Evolutionary conservation across 2,113 vertebrate species (phyloP).

Genomic region (Tylochromis polylepis): DNA sequence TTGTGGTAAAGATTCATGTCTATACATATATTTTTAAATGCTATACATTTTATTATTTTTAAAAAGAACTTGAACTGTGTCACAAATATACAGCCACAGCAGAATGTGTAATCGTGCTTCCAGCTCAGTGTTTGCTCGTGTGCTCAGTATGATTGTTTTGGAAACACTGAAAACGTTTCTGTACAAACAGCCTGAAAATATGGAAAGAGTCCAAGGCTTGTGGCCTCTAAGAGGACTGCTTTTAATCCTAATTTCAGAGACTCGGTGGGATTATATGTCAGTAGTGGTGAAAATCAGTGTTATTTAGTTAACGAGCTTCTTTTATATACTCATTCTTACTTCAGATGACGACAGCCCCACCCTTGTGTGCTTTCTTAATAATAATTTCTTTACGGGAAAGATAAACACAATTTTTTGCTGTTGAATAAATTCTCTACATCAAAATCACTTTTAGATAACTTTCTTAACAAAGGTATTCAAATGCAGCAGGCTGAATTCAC

Average conservation of each 20-base stretch:
- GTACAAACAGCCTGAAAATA: background rate
- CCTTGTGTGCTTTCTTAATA: too few species aligned
- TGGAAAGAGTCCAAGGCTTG: background rate
- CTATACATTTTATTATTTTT: background rate
- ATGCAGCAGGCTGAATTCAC: too few species aligned
- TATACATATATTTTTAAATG: background rate
- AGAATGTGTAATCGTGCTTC: background rate
- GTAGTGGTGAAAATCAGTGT: too few species aligned
- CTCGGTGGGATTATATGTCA: background rate
- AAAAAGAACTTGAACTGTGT: background rate
- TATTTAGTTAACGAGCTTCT: too few species aligned
- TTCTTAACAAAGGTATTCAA: too few species aligned
- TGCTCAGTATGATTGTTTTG: background rate
- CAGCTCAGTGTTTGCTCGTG: background rate
- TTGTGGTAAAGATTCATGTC: background rate
- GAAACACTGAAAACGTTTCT: background rate
- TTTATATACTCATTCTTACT: too few species aligned
- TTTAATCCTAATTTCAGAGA: background rate
- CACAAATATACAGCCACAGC: background rate
- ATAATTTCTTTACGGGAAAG: too few species aligned
- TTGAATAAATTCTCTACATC: too few species aligned
- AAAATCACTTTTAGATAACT: too few species aligned
- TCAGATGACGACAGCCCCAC: too few species aligned
- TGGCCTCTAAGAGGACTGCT: background rate
- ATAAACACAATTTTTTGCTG: too few species aligned